Percentiles rank a stretch among this genome's conserved stretches.
Conservation (phyloP, 2,888 invertebrate species). For the Campaea margaritaria region DNA sequence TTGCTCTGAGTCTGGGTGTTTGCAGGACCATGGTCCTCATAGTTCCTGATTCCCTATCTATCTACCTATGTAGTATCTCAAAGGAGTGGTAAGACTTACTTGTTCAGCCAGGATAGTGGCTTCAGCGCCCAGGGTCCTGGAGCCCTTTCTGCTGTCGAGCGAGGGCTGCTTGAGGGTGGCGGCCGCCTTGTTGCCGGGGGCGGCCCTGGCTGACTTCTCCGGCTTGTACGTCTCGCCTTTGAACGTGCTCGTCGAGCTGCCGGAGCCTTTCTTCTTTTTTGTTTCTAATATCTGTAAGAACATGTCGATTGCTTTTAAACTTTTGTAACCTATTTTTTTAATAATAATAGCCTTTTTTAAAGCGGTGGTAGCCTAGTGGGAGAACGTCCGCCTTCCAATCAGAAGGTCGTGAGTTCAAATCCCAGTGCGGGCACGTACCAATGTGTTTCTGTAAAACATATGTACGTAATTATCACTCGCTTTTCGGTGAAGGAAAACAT, state of each 20-base stretch:
- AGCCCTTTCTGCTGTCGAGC: conserved; percentile 46
- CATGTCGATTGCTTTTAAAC: not conserved
- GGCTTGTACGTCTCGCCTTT: conserved; percentile 53
- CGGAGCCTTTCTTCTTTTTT: conserved; percentile 57
- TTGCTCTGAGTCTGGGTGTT: too few species aligned
- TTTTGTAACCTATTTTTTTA: not conserved
- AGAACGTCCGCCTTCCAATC: too few species aligned
- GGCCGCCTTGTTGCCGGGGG: conserved; percentile 57
- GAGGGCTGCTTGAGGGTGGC: conserved; percentile 59
- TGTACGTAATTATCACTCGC: too few species aligned
- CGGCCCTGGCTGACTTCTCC: conserved; percentile 53
- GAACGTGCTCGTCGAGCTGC: conserved; percentile 37
- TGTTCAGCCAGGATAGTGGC: conserved; percentile 65
- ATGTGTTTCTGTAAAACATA: too few species aligned
- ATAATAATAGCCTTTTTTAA: too few species aligned
- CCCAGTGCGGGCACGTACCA: too few species aligned
- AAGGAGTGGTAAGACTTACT: conserved; percentile 45
- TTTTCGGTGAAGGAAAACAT: too few species aligned
- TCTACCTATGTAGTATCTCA: too few species aligned
- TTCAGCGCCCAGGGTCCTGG: conserved; percentile 51
- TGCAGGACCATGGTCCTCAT: too few species aligned
- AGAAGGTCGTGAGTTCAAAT: too few species aligned
- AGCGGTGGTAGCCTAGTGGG: too few species aligned
- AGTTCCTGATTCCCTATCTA: too few species aligned
- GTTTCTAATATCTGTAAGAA: conserved; percentile 51